Base-by-base conservation (phyloP, 2,888 invertebrate species). In the Scaeva pyrastri region DNA sequence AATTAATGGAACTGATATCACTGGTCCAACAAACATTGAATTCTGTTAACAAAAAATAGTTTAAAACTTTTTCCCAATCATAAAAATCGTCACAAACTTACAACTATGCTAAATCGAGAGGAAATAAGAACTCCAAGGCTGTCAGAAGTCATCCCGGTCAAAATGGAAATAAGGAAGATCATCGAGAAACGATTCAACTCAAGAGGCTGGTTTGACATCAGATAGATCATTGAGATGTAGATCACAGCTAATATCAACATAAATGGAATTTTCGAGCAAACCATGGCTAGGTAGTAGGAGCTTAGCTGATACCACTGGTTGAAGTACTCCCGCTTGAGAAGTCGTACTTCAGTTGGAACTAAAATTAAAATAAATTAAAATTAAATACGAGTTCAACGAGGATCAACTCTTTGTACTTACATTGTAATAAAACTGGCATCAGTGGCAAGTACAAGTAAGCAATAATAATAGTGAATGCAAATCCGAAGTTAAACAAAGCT, bases 11-110 rank as follows among this genome's bases (percentile, higher is more conserved):
- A 98, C 98, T 71, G 96, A 94, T 78, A 96, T 90, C 0, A 97
- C 96, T 16, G 98, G 98, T 0, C 98, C 98, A 89, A 98, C 93
- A 91, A 98, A 98, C 92, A 98, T 97, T 36, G 96, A 95, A 90
- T 97, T 97, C 97, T 97, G 93, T 11, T 31, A 93, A 93, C 7
- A 26, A 21, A 88, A 58, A 72, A 43, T 74, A 62, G n/a, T 68
- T 19, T 73, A 7, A 39, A 19, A 66, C 16, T 60, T 0, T 11
- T 39, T 12, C 12, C 5, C n/a, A 23, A 11, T 4, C 2, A 56
- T 0, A 80, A 16, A 56, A 43, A n/a, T 7, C 36, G 12, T 12
- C 19, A 36, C 8, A 14, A 5, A 94, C 96, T 94, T 93, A 97
- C 97, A 90, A 96, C 95, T 88, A 97, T 94, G 91, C 94, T 96